Conservation (phyloP, 1,140 invertebrate genomes). For the Pemphigus obesinymphae region DNA sequence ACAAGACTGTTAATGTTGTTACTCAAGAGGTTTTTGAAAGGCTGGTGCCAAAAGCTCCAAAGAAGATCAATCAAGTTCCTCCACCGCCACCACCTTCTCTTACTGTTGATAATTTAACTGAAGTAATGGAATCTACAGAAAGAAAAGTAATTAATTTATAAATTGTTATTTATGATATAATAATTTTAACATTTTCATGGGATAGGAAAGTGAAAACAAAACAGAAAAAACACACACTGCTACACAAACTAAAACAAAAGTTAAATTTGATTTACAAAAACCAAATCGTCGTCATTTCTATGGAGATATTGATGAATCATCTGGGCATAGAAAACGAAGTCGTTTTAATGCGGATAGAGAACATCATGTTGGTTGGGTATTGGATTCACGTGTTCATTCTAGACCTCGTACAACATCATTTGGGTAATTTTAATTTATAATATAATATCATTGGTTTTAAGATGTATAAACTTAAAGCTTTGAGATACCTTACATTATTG, state of each 20-base stretch:
- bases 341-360: slow-evolving; percentile 89
- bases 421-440: slow-evolving; percentile 15
- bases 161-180: neutral
- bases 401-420: slow-evolving; percentile 69
- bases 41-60: slow-evolving; percentile 62
- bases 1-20: slow-evolving; percentile 86
- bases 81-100: slow-evolving; percentile 66
- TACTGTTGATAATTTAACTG: slow-evolving; percentile 41
- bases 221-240: neutral
- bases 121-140: slow-evolving; percentile 20
- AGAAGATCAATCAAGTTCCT: slow-evolving; percentile 62
- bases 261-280: slow-evolving; percentile 22
- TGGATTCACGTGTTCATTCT: slow-evolving; percentile 77
- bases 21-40: slow-evolving; percentile 82
- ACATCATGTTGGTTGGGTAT: slow-evolving; percentile 95
- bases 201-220: slow-evolving; percentile 71
- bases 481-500: neutral
- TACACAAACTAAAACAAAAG: slow-evolving; percentile 53
- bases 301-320: slow-evolving; percentile 38
- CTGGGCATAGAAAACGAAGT: slow-evolving; percentile 56
- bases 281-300: slow-evolving; percentile 30
- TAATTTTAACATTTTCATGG: neutral
- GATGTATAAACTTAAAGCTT: neutral
- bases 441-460: neutral
- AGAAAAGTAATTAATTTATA: slow-evolving; percentile 31